Evolutionary conservation across 2,888 invertebrate genomes (phyloP).

Genomic region (Allolobophora icterica): DNA sequence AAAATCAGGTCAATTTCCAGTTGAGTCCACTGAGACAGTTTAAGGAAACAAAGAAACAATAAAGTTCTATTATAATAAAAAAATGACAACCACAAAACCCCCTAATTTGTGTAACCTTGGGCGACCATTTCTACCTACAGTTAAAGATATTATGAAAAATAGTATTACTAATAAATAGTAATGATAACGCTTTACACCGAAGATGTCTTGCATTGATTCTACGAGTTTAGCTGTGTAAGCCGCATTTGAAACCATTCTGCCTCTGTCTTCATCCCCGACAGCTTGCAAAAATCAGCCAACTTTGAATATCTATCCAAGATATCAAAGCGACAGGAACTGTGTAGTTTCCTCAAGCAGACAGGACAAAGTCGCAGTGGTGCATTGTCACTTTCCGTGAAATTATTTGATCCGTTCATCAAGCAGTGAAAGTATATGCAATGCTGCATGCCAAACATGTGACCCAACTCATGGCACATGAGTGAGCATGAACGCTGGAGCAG

Average conservation of each 20-base stretch:
- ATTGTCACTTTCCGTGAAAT: slow-evolving; percentile 59
- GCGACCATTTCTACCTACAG: not conserved
- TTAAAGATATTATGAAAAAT: not conserved
- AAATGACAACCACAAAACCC: not conserved
- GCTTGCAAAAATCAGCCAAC: not conserved
- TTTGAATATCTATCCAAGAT: not conserved
- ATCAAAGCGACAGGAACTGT: slow-evolving; percentile 56
- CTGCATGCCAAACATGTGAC: slow-evolving; percentile 58
- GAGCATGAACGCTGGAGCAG: slow-evolving; percentile 55
- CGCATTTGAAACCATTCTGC: slow-evolving; percentile 18
- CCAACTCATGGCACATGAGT: slow-evolving; percentile 60
- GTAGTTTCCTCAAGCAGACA: slow-evolving; percentile 59
- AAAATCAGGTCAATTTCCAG: not conserved
- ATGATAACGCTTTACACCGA: not conserved
- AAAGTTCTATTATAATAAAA: not conserved
- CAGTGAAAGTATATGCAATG: slow-evolving; percentile 61
- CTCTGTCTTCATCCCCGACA: not conserved
- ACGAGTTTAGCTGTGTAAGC: not conserved
- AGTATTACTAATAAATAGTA: not conserved
- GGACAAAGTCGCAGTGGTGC: slow-evolving; percentile 62
- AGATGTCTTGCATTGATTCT: not conserved
- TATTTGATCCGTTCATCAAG: slow-evolving; percentile 63
- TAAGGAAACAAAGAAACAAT: not conserved
- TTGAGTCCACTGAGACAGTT: not conserved
- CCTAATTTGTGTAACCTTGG: not conserved